Conservation (phyloP, 2,888 invertebrate genomes). For the Iselma pallidipennis region DNA sequence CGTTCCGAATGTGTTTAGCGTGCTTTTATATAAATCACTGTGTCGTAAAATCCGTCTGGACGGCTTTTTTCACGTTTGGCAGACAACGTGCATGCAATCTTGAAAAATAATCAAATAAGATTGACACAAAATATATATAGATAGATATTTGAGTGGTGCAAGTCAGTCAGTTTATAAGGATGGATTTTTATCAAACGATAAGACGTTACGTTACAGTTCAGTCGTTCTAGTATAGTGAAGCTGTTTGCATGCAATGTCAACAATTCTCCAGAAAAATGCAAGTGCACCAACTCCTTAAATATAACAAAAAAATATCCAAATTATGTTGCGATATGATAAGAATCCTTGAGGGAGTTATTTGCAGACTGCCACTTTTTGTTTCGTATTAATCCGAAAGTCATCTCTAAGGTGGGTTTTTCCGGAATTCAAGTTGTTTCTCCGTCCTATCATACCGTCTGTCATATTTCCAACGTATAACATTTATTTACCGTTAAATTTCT, state of each 20-base stretch:
- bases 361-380: too few species aligned
- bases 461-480: background rate
- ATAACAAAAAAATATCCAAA: too few species aligned
- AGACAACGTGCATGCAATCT: slow-evolving; percentile 21
- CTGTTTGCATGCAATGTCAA: slow-evolving; percentile 22
- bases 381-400: background rate
- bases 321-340: too few species aligned
- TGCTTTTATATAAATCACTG: slow-evolving; percentile 30
- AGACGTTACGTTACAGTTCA: slow-evolving; percentile 16
- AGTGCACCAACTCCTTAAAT: background rate
- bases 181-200: slow-evolving; percentile 14
- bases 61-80: slow-evolving; percentile 35
- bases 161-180: slow-evolving; percentile 11
- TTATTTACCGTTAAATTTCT: background rate
- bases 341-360: too few species aligned
- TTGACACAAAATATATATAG: slow-evolving; percentile 22
- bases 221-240: slow-evolving; percentile 12
- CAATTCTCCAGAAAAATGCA: slow-evolving; percentile 7
- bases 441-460: background rate
- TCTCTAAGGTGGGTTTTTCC: background rate
- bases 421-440: background rate
- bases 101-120: slow-evolving; percentile 23
- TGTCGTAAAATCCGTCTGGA: slow-evolving; percentile 39
- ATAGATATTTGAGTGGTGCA: background rate
- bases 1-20: slow-evolving; percentile 3